phyloP scores from a whole-genome alignment of 2,113 vertebrate species.

The Pachycephala philippinensis region DNA sequence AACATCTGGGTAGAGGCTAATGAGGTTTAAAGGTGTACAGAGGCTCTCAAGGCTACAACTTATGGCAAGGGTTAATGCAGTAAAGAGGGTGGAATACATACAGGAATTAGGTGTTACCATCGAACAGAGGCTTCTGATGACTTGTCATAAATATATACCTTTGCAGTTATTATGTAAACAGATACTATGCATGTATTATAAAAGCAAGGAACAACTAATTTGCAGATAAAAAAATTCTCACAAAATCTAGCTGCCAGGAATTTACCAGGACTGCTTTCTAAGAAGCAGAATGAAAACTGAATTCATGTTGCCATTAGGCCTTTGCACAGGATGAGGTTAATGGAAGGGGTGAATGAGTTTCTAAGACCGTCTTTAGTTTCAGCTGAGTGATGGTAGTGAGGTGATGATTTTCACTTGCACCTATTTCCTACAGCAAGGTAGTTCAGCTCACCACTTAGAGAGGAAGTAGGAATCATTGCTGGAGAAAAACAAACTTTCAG shows the following conservation, averaged over 20 bases:
- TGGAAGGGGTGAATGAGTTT: neutral
- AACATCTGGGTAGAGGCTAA: neutral
- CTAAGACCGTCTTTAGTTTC: neutral
- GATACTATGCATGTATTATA: neutral
- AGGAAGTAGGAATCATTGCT: neutral
- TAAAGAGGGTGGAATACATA: neutral
- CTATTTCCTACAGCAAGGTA: neutral
- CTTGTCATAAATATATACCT: neutral
- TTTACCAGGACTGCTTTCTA: neutral
- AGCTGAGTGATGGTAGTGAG: neutral
- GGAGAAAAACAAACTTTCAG: neutral
- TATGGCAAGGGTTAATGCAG: neutral
- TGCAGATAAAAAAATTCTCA: neutral
- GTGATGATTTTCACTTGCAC: neutral
- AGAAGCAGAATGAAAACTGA: neutral
- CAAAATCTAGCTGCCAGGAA: slow-evolving; percentile 6
- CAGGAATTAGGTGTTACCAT: neutral
- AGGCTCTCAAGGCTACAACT: neutral
- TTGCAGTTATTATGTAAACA: slow-evolving; percentile 22
- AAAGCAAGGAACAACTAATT: neutral
- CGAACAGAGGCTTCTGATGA: neutral
- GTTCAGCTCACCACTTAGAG: neutral
- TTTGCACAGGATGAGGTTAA: neutral
- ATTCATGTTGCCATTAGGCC: neutral
- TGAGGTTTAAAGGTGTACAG: neutral